Evolutionary conservation across 2,888 invertebrate species (phyloP).

Genomic region (Sinotaia quadrata): DNA sequence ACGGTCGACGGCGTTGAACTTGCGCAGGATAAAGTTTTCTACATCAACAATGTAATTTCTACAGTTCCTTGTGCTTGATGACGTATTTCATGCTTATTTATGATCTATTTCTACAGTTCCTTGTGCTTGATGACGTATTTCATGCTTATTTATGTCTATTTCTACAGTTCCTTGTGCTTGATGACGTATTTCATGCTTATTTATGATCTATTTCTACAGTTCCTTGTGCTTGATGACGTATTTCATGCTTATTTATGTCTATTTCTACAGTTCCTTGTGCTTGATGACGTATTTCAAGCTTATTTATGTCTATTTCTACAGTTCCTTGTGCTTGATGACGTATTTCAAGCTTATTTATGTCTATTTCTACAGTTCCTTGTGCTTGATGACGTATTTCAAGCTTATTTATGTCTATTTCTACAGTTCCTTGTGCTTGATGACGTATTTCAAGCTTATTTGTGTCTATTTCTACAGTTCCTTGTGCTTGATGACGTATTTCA

Average conservation of each 20-base stretch:
- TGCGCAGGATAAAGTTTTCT: background rate
- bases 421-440: too few relatives aligned
- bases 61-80: background rate
- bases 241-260: background rate
- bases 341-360: too few relatives aligned
- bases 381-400: too few relatives aligned
- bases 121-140: background rate
- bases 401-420: too few relatives aligned
- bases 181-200: background rate
- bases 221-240: background rate
- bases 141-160: background rate
- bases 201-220: background rate
- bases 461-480: too few relatives aligned
- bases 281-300: too few relatives aligned
- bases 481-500: too few relatives aligned
- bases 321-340: too few relatives aligned
- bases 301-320: too few relatives aligned
- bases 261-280: constrained; percentile 5
- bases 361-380: too few relatives aligned
- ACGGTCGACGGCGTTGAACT: constrained; percentile 23
- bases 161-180: background rate
- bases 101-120: background rate
- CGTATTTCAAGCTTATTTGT: too few relatives aligned
- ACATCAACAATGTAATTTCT: background rate
- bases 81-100: background rate